A percentile compares a stretch with the other conserved stretches of the same genome.
These are phyloP conservation scores for Garrulus glandarius DNA, from an alignment of 2,797 vertebrate genomes.

Conservation along the genomic window DNA sequence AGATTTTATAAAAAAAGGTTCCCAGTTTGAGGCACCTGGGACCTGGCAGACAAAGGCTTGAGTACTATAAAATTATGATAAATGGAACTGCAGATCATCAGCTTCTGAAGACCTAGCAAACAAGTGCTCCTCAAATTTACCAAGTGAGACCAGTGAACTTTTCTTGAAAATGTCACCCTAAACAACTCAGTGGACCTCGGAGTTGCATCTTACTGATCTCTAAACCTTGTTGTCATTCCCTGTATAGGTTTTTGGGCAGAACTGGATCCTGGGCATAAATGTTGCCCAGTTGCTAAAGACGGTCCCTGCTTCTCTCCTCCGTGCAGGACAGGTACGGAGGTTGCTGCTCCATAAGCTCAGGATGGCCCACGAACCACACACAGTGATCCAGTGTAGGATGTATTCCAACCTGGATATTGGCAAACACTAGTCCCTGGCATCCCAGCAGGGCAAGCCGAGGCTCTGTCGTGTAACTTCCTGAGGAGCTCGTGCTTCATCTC, in stretches of 20 bases:
- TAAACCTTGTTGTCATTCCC: background rate
- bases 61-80: background rate
- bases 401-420: rapidly evolving
- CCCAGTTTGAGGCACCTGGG: background rate
- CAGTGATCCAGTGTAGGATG: background rate
- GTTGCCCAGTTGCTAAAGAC: background rate
- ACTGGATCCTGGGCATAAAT: background rate
- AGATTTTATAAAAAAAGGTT: background rate
- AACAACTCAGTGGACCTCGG: background rate
- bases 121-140: background rate
- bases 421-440: rapidly evolving
- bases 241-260: background rate
- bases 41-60: background rate
- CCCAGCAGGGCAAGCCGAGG: background rate
- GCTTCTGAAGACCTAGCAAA: background rate
- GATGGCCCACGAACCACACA: background rate
- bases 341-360: background rate
- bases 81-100: background rate
- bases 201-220: background rate
- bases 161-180: background rate
- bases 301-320: background rate
- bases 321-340: rapidly evolving
- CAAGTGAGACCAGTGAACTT: background rate
- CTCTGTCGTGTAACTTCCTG: rapidly evolving
- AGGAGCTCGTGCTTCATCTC: background rate